phyloP scores from a whole-genome alignment of 1,140 invertebrate species.

The Aphelinus certus region DNA sequence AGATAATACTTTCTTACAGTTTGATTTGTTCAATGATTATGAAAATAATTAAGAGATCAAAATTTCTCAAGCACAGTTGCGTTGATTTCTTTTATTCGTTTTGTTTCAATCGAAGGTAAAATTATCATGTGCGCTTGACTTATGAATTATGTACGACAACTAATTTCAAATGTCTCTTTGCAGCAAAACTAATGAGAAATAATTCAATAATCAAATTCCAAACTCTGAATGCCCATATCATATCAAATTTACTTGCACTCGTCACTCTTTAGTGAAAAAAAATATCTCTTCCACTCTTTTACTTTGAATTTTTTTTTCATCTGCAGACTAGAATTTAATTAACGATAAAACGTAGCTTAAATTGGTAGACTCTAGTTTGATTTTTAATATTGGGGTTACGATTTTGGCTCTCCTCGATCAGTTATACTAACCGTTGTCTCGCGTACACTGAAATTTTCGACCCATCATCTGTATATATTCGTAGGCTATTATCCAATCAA shows the following conservation, averaged over 20 bases:
- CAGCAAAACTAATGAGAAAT: constrained; percentile 22
- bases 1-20: no score
- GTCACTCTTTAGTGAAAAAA: constrained; percentile 41
- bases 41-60: constrained; percentile 23
- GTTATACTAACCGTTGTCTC: constrained; percentile 33
- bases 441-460: constrained; percentile 17
- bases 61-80: constrained; percentile 24
- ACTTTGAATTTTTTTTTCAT: constrained; percentile 46
- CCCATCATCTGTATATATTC: background rate
- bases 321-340: constrained; percentile 64
- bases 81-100: constrained; percentile 7
- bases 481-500: constrained; percentile 37
- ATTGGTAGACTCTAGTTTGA: constrained; percentile 64
- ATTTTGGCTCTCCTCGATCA: constrained; percentile 34
- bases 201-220: constrained; percentile 10
- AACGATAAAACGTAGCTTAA: constrained; percentile 63
- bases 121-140: no score
- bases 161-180: no score
- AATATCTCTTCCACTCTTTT: constrained; percentile 47
- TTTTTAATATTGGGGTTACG: constrained; percentile 52
- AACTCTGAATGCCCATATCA: constrained; percentile 58
- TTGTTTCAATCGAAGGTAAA: background rate
- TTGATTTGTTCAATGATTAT: background rate
- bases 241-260: constrained; percentile 39
- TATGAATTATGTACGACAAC: no score